Base-by-base conservation (phyloP, 2,113 vertebrate genomes). In the Bujurquina vittata region DNA sequence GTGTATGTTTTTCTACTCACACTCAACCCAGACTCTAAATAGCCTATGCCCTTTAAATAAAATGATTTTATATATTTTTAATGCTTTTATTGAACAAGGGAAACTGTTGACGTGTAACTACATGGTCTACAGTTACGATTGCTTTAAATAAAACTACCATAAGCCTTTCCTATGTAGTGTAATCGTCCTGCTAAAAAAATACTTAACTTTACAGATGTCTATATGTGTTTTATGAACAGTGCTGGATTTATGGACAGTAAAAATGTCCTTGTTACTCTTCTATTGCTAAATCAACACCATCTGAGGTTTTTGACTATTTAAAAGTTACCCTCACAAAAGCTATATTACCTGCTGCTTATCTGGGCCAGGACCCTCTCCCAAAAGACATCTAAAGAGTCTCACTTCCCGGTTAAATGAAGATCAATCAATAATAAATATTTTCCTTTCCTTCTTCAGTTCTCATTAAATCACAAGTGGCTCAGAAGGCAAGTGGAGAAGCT, bases 381-480 rank as follows among this genome's bases (percentile, higher is more conserved):
- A 54, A 72, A 54, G 18, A 54, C 2, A 31, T 31, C 46, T 0
- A 72, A 54, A 43, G 46, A 72, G 67, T 54, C 31, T 72, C 67
- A 2, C 10, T 72, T 72, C 67, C 0, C 20, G 23, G 26, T 72
- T 72, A 33, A 72, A 72, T 33, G 33, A 72, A 72, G 46, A 72
- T 33, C 33, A n/a, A 54, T 54, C 6, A 72, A 6, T 57, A 23
- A 63, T 55, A 43, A 62, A 23, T 35, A 18, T 35, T 77, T 62
- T 76, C 22, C 23, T 62, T 55, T 31, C 22, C 52, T 49, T 49
- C 7, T 59, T 17, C 18, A 93, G 88, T 91, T 31, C 58, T 88
- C 35, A 33, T 85, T 12, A 91, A 89, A 55, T 40, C 89, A 58
- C 81, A 62, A 31, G 57, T 33, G 40, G 52, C 29, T 52, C 77